phyloP scores from a whole-genome alignment of 2,797 vertebrate genomes.

The Lepus oiostolus region DNA sequence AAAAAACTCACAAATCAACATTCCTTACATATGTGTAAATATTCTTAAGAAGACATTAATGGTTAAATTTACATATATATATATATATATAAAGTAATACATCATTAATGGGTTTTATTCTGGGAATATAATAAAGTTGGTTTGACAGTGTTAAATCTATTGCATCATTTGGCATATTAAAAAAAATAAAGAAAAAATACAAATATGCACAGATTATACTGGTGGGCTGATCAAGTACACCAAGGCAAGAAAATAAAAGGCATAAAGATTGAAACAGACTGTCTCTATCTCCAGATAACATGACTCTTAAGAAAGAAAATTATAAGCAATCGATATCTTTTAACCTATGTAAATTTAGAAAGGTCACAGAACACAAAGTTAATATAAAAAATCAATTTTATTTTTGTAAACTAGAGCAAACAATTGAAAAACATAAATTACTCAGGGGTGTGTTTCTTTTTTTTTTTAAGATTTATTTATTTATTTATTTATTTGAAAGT shows the following conservation, averaged over 20 bases:
- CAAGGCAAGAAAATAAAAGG: slow-evolving; percentile 59
- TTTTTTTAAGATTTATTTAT: neutral
- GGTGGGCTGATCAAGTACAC: neutral
- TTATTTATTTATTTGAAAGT: no score
- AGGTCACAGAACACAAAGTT: slow-evolving; percentile 26
- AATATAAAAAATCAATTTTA: slow-evolving; percentile 29
- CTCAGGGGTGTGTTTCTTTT: neutral
- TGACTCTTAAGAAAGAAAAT: slow-evolving; percentile 53
- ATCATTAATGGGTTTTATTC: slow-evolving; percentile 21
- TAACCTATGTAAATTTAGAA: neutral
- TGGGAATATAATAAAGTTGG: slow-evolving; percentile 20
- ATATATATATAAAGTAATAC: neutral
- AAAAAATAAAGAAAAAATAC: neutral
- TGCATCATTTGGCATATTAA: slow-evolving; percentile 29
- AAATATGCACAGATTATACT: neutral
- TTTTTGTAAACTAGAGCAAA: slow-evolving; percentile 37
- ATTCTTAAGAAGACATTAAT: slow-evolving; percentile 44
- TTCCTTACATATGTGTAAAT: slow-evolving; percentile 23
- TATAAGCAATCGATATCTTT: neutral
- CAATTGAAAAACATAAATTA: slow-evolving; percentile 14
- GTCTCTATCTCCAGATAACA: slow-evolving; percentile 22
- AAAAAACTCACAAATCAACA: slow-evolving; percentile 51
- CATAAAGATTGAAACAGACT: neutral
- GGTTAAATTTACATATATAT: neutral
- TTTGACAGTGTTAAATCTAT: slow-evolving; percentile 32